Conservation (phyloP, 2,113 vertebrate species). For the Bos indicus region DNA sequence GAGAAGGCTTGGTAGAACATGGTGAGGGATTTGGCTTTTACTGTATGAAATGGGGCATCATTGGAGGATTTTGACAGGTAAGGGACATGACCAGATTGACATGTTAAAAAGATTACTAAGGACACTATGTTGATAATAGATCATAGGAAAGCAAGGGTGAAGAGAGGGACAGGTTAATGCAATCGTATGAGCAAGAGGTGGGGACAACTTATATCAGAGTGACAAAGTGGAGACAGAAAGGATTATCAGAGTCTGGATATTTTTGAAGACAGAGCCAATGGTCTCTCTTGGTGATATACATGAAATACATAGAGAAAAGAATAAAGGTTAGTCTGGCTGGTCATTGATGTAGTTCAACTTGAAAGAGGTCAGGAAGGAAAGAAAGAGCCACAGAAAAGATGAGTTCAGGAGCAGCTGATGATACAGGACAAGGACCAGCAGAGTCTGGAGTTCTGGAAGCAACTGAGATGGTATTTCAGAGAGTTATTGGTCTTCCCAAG, state of each 20-base stretch:
- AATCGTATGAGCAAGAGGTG: background rate
- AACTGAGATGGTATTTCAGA: background rate
- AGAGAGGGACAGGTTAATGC: background rate
- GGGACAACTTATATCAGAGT: background rate
- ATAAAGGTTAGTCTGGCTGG: background rate
- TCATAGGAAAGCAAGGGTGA: background rate
- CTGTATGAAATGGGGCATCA: background rate
- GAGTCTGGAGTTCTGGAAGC: background rate
- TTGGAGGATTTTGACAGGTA: background rate
- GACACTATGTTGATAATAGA: background rate
- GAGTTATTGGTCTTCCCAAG: background rate
- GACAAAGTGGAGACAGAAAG: background rate
- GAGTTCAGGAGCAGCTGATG: background rate
- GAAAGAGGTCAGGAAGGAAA: background rate
- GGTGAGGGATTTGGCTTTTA: background rate
- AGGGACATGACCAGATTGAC: background rate
- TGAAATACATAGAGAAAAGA: background rate
- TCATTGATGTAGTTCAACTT: background rate
- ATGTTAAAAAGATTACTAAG: background rate
- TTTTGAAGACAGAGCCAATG: background rate
- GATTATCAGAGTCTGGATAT: background rate
- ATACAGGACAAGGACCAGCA: background rate
- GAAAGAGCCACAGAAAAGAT: background rate
- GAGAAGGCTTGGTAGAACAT: background rate
- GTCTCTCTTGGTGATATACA: background rate